Evolutionary conservation across 1,140 invertebrate genomes (phyloP), one percentile per base, ranked within the genome.

Genomic region (Dreissena polymorpha): DNA sequence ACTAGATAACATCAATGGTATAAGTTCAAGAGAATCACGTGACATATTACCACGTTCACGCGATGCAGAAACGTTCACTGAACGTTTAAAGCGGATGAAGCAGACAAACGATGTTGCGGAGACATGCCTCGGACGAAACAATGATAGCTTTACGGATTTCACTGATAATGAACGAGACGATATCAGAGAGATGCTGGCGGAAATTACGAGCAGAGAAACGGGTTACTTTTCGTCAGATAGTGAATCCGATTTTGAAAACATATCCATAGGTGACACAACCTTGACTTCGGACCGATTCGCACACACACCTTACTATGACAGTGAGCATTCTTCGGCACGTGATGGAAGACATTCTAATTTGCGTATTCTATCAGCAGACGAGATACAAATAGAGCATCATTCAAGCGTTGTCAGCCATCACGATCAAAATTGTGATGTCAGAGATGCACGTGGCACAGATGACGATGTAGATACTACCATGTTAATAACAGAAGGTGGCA

Each of bases 191-290:
- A 78, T 78, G 76, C n/a, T 78, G 13, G 65, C 65, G n/a, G 76
- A 78, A n/a, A 67, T 78, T 57, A 57, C 65, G 5, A 78, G 76
- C 23, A 27, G 76, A 18, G 76, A 78, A 57, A 78, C 76, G 3
- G 76, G 76, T 2, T 78, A 78, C 55, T 78, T 69, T 57, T 78
- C 76, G 6, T 78, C 76, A 8, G 76, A 78, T 21, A 69, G 16
- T 13, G 67, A 78, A 12, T 69, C 53, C n/a, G 57, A 60, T 23
- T 78, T 53, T 78, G 76, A 78, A 18, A 55, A 78, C 57, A 78
- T 78, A 53, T 78, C 76, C 8, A 10, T 78, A 10, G n/a, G 29
- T 53, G 7, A 25, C 29, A 39, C 8, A 39, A 39, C 3, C 39
- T 39, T 39, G 39, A 39, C 39, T 5, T 39, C 39, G 39, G 8